These are phyloP conservation scores for Mesocentrotus franciscanus DNA, from an alignment of 53 echinoderm and acorn worm species.

Conservation along the genomic window DNA sequence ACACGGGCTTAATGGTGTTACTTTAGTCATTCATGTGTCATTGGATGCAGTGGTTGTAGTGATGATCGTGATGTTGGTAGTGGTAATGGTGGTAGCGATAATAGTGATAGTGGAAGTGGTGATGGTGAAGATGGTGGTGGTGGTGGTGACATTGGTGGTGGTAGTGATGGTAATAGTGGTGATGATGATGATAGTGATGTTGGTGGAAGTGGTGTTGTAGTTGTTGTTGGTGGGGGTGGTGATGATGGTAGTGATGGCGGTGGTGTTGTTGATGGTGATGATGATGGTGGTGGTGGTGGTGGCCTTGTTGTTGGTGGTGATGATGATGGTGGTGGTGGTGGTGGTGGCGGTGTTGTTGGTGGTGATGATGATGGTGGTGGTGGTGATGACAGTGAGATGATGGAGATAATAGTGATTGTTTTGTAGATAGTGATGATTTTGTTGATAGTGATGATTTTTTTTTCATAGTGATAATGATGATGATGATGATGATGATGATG, in stretches of 20 bases:
- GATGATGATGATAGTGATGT: not conserved
- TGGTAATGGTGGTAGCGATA: not conserved
- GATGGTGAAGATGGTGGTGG: not conserved
- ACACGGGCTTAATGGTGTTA: not conserved
- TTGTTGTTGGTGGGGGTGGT: not conserved
- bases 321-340: no score
- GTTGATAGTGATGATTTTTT: not conserved
- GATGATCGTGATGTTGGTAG: not conserved
- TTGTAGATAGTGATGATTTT: not conserved
- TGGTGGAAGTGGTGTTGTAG: not conserved
- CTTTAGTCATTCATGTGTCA: not conserved
- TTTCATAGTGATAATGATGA: no score
- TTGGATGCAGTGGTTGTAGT: not conserved
- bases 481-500: no score
- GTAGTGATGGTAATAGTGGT: not conserved
- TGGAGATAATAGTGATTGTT: not conserved
- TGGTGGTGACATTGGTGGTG: not conserved
- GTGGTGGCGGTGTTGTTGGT: no score
- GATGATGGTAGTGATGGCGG: slow-evolving; percentile 2
- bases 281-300: not conserved
- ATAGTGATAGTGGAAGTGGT: not conserved
- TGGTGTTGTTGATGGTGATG: not conserved
- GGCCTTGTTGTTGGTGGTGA: no score
- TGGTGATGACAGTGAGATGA: no score
- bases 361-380: no score